Conservation (phyloP, 2,113 vertebrate genomes). For the Mola mola region DNA sequence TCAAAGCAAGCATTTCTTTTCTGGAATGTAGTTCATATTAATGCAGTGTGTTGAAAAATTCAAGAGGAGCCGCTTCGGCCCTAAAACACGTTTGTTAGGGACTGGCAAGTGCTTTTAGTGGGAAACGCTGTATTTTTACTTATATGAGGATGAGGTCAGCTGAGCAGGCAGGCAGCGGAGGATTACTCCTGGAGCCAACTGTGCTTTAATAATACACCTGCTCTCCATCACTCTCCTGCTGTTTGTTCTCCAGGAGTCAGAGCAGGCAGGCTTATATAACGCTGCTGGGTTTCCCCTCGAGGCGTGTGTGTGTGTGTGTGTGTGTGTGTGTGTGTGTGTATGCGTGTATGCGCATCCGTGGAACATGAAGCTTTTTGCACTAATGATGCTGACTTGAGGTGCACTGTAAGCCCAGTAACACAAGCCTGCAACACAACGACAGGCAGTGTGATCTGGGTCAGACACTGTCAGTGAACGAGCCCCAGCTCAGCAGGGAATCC, state of each 20-base stretch:
- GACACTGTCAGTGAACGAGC: slow-evolving; percentile 3
- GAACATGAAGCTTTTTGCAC: slow-evolving; percentile 25
- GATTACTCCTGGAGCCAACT: slow-evolving; percentile 18
- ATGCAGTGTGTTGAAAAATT: too few relatives aligned
- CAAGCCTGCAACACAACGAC: not conserved
- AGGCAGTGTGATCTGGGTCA: slow-evolving; percentile 51
- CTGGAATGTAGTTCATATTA: slow-evolving; percentile 4
- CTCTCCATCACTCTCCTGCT: slow-evolving; percentile 29
- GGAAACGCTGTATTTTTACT: slow-evolving; percentile 44
- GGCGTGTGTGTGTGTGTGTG: slow-evolving; percentile 1
- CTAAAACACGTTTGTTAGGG: too few relatives aligned
- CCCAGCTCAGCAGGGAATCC: not conserved
- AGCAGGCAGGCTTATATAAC: slow-evolving; percentile 56
- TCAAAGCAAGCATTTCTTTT: too few relatives aligned
- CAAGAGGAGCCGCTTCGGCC: not conserved
- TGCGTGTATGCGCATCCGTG: slow-evolving; percentile 3
- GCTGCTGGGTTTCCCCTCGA: slow-evolving; percentile 41
- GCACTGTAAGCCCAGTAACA: too few relatives aligned
- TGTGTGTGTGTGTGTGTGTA: not conserved
- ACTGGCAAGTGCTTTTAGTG: too few relatives aligned
- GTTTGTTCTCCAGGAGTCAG: slow-evolving; percentile 55
- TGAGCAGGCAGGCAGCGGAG: slow-evolving; percentile 4
- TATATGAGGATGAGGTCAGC: slow-evolving; percentile 19
- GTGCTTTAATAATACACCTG: slow-evolving; percentile 41
- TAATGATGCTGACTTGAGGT: not conserved